A percentile compares a stretch with the other conserved stretches of the same genome.
These are phyloP conservation scores for Hyposmocoma kahamanoa DNA, from an alignment of 1,140 invertebrate species.

Conservation along the genomic window DNA sequence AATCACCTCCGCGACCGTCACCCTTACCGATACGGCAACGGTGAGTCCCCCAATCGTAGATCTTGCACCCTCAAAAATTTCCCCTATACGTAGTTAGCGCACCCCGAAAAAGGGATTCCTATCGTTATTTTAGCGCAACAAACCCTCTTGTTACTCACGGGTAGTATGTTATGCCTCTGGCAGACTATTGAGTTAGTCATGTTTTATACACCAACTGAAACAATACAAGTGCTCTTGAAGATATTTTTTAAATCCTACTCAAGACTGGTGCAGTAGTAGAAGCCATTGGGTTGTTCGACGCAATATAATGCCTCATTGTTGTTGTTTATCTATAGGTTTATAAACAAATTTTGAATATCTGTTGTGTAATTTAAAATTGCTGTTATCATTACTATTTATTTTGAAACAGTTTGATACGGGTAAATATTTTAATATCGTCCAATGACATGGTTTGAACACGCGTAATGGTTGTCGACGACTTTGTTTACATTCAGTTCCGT, in stretches of 20 bases:
- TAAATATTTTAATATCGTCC: too few species aligned
- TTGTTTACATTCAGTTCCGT: constrained; percentile 32
- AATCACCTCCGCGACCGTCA: constrained; percentile 60
- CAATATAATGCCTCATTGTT: too few species aligned
- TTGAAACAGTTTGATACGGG: too few species aligned
- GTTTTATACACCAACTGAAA: constrained; percentile 1
- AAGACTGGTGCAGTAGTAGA: too few species aligned
- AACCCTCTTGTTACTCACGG: constrained; percentile 26
- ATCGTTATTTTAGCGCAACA: constrained; percentile 51
- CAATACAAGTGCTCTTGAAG: background rate
- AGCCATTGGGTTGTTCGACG: too few species aligned
- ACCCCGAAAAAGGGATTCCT: constrained; percentile 50
- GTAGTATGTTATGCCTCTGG: constrained; percentile 12
- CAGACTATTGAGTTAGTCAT: background rate
- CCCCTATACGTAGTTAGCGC: constrained; percentile 55
- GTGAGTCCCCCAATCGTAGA: constrained; percentile 63
- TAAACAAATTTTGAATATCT: too few species aligned
- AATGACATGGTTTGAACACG: constrained; percentile 10
- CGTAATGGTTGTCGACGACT: constrained; percentile 7
- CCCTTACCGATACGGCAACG: constrained; percentile 67
- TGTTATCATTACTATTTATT: too few species aligned
- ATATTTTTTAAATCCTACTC: too few species aligned
- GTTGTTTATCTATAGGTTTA: too few species aligned
- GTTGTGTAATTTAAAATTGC: too few species aligned
- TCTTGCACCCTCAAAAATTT: constrained; percentile 54